phyloP scores from a whole-genome alignment of 2,797 vertebrate species.

The Fistularia tabacaria region DNA sequence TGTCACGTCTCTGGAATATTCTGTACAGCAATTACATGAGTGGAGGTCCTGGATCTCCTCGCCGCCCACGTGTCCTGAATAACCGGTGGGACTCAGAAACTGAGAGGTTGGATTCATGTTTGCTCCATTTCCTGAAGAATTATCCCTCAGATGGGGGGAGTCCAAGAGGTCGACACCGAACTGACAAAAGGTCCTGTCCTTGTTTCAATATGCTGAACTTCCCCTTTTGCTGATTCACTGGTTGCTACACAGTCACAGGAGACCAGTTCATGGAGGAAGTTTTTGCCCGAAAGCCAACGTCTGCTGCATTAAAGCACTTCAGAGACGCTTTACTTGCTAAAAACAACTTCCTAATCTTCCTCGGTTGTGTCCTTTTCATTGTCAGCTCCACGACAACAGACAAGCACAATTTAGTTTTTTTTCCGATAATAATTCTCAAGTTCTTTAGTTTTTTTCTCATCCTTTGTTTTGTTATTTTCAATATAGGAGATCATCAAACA shows the following conservation, averaged over 20 bases:
- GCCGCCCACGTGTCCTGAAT: neutral
- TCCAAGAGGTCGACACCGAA: neutral
- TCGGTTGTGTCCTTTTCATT: conserved; percentile 18
- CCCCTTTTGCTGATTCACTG: neutral
- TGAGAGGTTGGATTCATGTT: conserved; percentile 14
- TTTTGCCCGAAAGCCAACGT: neutral
- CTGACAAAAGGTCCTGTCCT: neutral
- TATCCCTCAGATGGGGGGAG: conserved; percentile 3
- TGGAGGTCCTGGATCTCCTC: conserved; percentile 18
- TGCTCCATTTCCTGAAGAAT: conserved; percentile 9
- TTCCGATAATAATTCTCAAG: conserved; percentile 36
- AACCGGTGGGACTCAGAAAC: conserved; percentile 6
- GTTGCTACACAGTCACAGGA: neutral
- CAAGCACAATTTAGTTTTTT: conserved; percentile 46
- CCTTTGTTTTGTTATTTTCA: conserved; percentile 47
- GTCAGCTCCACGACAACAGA: conserved; percentile 40
- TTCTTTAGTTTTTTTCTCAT: conserved; percentile 36
- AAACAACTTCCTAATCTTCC: neutral
- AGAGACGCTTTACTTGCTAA: too few species aligned
- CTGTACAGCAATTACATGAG: conserved; percentile 70
- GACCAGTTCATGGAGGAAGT: conserved; percentile 5
- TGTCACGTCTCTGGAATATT: conserved; percentile 55
- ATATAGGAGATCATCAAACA: conserved; percentile 61
- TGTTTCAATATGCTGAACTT: neutral
- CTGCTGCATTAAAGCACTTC: neutral